phyloP scores from a whole-genome alignment of 1,140 invertebrate genomes.

The Drosophila busckii region DNA sequence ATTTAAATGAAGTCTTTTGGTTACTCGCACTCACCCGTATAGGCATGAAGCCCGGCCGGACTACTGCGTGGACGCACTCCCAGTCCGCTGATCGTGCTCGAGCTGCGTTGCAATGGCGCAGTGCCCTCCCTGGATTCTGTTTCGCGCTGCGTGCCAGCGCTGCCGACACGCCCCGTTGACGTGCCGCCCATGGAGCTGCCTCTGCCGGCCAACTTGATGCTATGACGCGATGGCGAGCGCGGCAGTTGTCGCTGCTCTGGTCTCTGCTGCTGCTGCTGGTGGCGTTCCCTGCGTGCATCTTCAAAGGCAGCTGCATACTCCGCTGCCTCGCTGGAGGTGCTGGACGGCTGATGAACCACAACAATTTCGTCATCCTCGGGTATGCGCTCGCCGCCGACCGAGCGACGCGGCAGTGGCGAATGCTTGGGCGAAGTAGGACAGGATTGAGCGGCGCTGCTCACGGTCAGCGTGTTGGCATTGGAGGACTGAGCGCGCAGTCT shows the following conservation, averaged over 20 bases:
- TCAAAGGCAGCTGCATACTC: slow-evolving; percentile 61
- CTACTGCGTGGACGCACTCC: slow-evolving; percentile 83
- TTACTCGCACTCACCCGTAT: slow-evolving; percentile 81
- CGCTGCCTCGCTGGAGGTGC: slow-evolving; percentile 57
- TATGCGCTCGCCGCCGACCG: slow-evolving; percentile 63
- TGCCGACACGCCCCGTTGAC: slow-evolving; percentile 51
- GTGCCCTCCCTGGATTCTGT: slow-evolving; percentile 8
- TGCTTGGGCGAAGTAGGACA: slow-evolving; percentile 77
- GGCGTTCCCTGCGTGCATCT: slow-evolving; percentile 54
- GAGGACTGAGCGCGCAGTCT: slow-evolving; percentile 62
- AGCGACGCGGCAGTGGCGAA: slow-evolving; percentile 53
- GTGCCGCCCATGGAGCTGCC: slow-evolving; percentile 18
- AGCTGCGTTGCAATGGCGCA: slow-evolving; percentile 77
- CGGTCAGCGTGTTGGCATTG: slow-evolving; percentile 47
- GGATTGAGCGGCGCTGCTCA: slow-evolving; percentile 51
- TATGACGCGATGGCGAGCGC: slow-evolving; percentile 38
- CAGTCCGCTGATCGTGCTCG: slow-evolving; percentile 82
- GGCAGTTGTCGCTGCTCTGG: slow-evolving; percentile 27
- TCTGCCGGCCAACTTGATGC: slow-evolving; percentile 7
- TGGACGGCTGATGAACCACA: slow-evolving; percentile 42
- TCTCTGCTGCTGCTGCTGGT: slow-evolving; percentile 32
- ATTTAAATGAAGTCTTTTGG: background rate
- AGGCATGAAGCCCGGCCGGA: slow-evolving; percentile 86
- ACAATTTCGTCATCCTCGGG: slow-evolving; percentile 73
- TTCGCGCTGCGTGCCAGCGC: slow-evolving; percentile 51